Base-by-base conservation (phyloP, 2,888 invertebrate species). In the Dolichopus griseipennis region DNA sequence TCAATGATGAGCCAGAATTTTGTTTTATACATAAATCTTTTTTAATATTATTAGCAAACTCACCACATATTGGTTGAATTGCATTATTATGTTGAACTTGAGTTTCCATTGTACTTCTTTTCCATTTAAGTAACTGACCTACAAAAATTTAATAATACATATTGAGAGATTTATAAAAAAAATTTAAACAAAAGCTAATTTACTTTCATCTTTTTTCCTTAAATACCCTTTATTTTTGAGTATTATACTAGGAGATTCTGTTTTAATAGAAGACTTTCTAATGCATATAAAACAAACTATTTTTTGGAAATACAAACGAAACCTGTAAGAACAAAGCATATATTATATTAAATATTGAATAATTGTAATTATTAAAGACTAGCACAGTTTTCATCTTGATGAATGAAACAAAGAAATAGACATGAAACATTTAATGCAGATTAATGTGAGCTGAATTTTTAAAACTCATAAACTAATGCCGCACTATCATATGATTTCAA, bases 231-330 rank as follows among this genome's bases (percentile, higher is more conserved):
- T 72, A 63, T 76, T 76, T 66, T 76, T 73, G 22, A 71, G 67
- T 62, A 72, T 70, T 68, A 75, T 72, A 70, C 74, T 77, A 5
- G 77, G 74, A 1, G 78, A 76, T 64, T 76, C 74, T 21, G 71
- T 73, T 68, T 76, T 75, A 52, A 74, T 74, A 18, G 75, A 73
- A 2, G 71, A 72, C 6, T 73, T 67, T 20, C 74, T 73, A 67
- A 76, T 73, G 62, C 84, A 84, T 84, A 87, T 87, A 65, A 87
- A 86, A 76, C 88, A 89, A 68, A 89, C 86, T 4, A 87, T 88
- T 67, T 87, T 85, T 73, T 87, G 86, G 78, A 89, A 90, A 77
- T 90, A 90, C 70, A 88, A 84, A 63, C 89, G 83, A 79, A 90
- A 90, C 78, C 90, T 90, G 72, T 71, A 72, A 70, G 61, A n/a